Evolutionary conservation across 1,140 invertebrate species (phyloP).

Genomic region (Latrodectus geometricus): DNA sequence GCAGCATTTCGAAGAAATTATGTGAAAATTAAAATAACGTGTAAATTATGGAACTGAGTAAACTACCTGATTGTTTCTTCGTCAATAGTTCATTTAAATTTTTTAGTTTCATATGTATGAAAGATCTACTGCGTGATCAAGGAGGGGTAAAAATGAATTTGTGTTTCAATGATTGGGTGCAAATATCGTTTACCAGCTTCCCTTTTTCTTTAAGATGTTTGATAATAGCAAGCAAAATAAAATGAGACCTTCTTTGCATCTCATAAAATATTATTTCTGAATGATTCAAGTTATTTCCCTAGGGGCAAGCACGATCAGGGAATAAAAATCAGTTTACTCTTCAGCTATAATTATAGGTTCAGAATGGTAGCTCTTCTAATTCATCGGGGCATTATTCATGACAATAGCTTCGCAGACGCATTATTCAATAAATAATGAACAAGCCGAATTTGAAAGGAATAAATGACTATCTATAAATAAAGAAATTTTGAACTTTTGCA

Average conservation of each 20-base stretch:
- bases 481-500: no score
- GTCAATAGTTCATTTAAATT: not conserved
- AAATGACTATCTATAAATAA: not conserved
- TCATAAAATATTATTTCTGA: conserved; percentile 43
- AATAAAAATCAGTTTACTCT: conserved; percentile 28
- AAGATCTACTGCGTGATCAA: conserved; percentile 22
- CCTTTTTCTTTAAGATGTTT: conserved; percentile 2
- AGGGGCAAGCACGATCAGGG: conserved; percentile 32
- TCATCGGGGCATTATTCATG: not conserved
- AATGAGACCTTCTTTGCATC: conserved; percentile 10
- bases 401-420: not conserved
- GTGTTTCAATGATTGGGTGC: conserved; percentile 17
- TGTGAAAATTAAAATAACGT: not conserved
- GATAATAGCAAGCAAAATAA: not conserved
- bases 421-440: conserved; percentile 26
- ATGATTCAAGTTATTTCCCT: conserved; percentile 17
- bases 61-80: not conserved
- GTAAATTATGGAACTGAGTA: not conserved
- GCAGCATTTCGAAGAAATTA: no score
- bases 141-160: conserved; percentile 2
- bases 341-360: conserved; percentile 44
- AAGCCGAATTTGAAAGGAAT: not conserved
- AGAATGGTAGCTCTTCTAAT: conserved; percentile 32
- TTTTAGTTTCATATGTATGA: not conserved
- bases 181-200: conserved; percentile 21